phyloP scores from a whole-genome alignment of 1,140 invertebrate genomes.

The Brachionus sp. region DNA sequence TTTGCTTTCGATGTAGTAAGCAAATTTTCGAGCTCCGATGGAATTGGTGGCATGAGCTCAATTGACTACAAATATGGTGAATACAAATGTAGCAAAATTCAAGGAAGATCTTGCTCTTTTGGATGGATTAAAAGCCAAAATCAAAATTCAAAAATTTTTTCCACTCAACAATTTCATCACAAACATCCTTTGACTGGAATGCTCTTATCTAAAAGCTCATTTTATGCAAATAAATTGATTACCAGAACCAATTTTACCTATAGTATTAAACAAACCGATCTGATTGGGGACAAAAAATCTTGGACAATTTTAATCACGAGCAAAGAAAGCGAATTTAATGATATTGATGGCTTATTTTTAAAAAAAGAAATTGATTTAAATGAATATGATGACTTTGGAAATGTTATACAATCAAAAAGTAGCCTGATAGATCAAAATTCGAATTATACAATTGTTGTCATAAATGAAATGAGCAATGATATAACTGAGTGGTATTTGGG shows the following conservation, averaged over 20 bases:
- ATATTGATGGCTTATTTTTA: conserved; percentile 9
- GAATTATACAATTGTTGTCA: background rate
- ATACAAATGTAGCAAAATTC: conserved; percentile 1
- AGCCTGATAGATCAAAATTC: background rate
- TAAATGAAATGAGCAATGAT: background rate
- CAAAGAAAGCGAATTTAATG: conserved; percentile 3
- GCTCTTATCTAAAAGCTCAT: background rate
- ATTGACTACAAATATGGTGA: background rate
- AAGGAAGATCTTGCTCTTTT: background rate
- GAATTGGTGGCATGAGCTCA: conserved; percentile 18
- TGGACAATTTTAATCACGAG: background rate
- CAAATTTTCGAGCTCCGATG: background rate
- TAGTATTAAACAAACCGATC: background rate
- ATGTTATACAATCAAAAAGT: conserved; percentile 1
- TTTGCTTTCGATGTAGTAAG: conserved; percentile 15
- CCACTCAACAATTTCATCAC: conserved; percentile 5
- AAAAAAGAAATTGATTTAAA: conserved; percentile 18
- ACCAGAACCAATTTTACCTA: conserved; percentile 20
- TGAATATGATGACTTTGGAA: conserved; percentile 3
- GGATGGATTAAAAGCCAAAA: conserved; percentile 10
- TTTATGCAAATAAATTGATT: conserved; percentile 9
- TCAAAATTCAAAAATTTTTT: conserved; percentile 18
- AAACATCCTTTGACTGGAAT: background rate
- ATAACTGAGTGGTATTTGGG: background rate
- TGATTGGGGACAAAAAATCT: background rate